Evolutionary conservation across 2,888 invertebrate species (phyloP).

Genomic region (Drosophila buzzatii): DNA sequence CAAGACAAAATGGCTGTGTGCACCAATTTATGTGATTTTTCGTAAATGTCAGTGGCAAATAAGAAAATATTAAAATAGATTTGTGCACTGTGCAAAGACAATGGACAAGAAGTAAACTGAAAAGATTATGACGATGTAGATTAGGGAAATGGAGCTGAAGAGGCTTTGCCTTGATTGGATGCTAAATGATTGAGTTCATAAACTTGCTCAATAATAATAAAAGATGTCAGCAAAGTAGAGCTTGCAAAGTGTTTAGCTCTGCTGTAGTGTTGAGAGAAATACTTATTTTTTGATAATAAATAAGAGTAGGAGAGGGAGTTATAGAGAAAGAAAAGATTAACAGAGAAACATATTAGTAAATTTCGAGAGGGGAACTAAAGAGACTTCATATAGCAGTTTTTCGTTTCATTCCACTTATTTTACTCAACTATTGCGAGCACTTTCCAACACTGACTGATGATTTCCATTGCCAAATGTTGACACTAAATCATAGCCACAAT

Average conservation of each 20-base stretch:
- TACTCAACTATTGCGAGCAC: conserved; percentile 18
- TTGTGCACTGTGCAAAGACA: conserved; percentile 73
- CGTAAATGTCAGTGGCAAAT: conserved; percentile 80
- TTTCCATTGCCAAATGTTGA: conserved; percentile 61
- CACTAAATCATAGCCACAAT: conserved; percentile 55
- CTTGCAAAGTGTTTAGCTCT: background rate
- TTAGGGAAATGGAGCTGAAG: conserved; percentile 37
- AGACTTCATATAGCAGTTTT: background rate
- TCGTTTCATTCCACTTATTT: background rate
- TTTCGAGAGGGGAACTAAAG: background rate
- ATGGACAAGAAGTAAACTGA: conserved; percentile 48
- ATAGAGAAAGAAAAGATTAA: background rate
- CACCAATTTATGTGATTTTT: conserved; percentile 78
- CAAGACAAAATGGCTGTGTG: conserved; percentile 72
- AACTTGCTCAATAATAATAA: conserved; percentile 20
- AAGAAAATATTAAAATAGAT: conserved; percentile 81
- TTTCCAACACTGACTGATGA: conserved; percentile 29
- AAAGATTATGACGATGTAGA: conserved; percentile 40
- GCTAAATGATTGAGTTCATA: conserved; percentile 36
- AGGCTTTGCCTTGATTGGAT: conserved; percentile 44
- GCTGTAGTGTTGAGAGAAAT: background rate
- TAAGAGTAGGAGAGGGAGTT: background rate
- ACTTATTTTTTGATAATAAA: background rate
- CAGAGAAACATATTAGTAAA: background rate
- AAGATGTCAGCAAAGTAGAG: background rate